These are phyloP conservation scores for Plestiodon gilberti DNA, from an alignment of 2,113 vertebrate genomes.

Conservation along the genomic window DNA sequence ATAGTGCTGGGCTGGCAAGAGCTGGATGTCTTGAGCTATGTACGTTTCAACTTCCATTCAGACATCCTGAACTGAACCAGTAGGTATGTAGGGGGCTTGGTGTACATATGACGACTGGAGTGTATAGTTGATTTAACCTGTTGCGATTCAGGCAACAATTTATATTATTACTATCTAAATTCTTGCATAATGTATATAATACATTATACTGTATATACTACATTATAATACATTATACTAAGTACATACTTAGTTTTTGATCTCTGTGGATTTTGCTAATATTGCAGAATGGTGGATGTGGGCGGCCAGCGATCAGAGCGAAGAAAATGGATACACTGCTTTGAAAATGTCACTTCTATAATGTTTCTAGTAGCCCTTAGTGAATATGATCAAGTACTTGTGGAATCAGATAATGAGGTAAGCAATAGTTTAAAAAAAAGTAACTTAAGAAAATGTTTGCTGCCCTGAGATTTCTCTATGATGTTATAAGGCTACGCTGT, in stretches of 20 bases:
- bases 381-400: constrained; percentile 96
- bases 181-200: no score
- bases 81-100: no score
- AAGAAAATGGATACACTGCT: constrained; percentile 99
- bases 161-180: neutral
- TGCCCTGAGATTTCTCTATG: neutral
- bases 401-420: constrained; percentile 97
- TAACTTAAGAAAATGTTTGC: neutral
- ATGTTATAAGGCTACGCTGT: neutral
- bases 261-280: constrained; percentile 64
- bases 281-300: constrained; percentile 95
- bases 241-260: constrained; percentile 28
- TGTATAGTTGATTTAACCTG: neutral
- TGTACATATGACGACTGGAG: no score
- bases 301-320: constrained; percentile 96
- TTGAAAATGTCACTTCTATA: constrained; percentile 97
- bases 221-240: no score
- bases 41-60: no score
- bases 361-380: constrained; percentile 98
- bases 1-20: neutral
- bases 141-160: neutral
- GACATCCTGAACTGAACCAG: no score
- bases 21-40: no score
- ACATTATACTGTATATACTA: no score
- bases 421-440: constrained; percentile 45